phyloP scores from a whole-genome alignment of 2,113 vertebrate genomes.

The Leptosomus discolor region DNA sequence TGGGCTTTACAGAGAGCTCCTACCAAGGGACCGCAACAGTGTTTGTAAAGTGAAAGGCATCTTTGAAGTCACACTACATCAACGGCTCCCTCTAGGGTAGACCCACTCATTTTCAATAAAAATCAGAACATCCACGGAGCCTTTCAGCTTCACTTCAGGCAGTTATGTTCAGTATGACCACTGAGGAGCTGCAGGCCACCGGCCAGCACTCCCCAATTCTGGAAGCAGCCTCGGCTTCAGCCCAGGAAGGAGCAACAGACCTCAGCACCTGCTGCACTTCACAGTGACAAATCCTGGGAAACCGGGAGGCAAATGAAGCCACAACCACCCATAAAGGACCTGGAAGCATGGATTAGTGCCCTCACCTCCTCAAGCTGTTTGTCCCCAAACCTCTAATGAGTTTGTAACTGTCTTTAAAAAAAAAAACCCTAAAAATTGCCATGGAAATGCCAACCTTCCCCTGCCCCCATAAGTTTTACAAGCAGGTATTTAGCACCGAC shows the following conservation, averaged over 20 bases:
- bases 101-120: neutral
- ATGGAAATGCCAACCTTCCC: neutral
- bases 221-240: neutral
- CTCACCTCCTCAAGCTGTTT: neutral
- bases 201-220: too few species aligned
- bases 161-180: neutral
- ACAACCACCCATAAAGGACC: neutral
- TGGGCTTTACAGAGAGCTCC: neutral
- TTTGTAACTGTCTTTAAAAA: neutral
- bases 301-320: neutral
- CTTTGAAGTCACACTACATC: neutral
- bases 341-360: accelerated
- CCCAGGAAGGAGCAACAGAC: accelerated
- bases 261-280: too few species aligned
- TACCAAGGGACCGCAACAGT: neutral
- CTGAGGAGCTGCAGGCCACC: too few species aligned
- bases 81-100: neutral
- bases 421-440: too few species aligned
- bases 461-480: accelerated
- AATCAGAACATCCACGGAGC: accelerated
- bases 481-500: neutral
- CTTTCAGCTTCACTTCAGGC: neutral
- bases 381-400: neutral
- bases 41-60: too few species aligned
- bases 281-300: neutral